Evolutionary conservation across 2,113 vertebrate genomes (phyloP).

Genomic region (Sinocyclocheilus anophthalmus): DNA sequence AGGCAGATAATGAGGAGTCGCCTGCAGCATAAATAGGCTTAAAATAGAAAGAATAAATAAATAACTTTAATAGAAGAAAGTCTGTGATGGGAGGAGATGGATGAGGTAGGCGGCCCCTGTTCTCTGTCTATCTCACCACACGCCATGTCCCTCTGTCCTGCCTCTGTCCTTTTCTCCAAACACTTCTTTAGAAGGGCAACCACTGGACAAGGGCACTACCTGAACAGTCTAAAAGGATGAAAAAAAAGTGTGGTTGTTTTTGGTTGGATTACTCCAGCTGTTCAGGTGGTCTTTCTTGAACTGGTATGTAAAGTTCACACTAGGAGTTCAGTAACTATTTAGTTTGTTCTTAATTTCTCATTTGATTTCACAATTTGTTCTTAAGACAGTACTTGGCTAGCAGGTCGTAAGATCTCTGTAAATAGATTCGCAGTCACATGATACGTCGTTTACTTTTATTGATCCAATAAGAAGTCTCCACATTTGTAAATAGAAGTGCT

Average conservation of each 20-base stretch:
- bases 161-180: not conserved
- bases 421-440: no score
- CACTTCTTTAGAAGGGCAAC: not conserved
- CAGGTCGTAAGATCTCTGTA: no score
- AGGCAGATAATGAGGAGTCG: slow-evolving; percentile 56
- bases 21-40: slow-evolving; percentile 53
- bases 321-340: not conserved
- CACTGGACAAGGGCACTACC: not conserved
- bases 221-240: not conserved
- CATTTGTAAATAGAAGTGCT: no score
- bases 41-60: slow-evolving; percentile 58
- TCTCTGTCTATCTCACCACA: slow-evolving; percentile 51
- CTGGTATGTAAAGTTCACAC: no score
- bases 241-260: not conserved
- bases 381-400: not conserved
- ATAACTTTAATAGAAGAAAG: slow-evolving; percentile 52
- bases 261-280: not conserved
- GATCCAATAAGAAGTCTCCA: no score
- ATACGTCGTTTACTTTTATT: no score
- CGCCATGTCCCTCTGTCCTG: slow-evolving; percentile 21
- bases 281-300: not conserved
- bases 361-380: not conserved
- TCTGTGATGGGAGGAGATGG: slow-evolving; percentile 15
- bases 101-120: slow-evolving; percentile 51
- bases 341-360: not conserved